Evolutionary conservation across 2,888 invertebrate species (phyloP).

Genomic region (Trilocha varians): DNA sequence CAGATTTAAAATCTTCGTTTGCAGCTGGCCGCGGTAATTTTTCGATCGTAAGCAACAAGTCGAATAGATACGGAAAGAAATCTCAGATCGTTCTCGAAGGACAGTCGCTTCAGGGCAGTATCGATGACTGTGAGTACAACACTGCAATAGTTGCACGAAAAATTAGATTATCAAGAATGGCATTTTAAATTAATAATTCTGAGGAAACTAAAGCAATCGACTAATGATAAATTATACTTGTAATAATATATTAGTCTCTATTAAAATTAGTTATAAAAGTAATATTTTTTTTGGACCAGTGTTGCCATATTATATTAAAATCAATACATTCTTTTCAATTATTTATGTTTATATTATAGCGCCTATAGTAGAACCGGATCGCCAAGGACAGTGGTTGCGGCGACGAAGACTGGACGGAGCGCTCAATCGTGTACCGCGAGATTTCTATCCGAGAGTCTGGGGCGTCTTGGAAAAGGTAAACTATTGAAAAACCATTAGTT

Average conservation of each 20-base stretch:
- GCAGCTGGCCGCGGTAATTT: slow-evolving; percentile 88
- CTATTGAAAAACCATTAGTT: neutral
- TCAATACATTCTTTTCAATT: too few species aligned
- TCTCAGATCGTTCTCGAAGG: slow-evolving; percentile 63
- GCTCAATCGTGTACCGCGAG: slow-evolving; percentile 95
- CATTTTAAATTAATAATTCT: too few species aligned
- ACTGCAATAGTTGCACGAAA: neutral
- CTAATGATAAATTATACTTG: too few species aligned
- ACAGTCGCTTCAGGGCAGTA: slow-evolving; percentile 49
- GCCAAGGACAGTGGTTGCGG: slow-evolving; percentile 98
- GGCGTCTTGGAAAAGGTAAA: slow-evolving; percentile 86
- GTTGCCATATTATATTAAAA: too few species aligned
- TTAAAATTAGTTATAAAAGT: too few species aligned
- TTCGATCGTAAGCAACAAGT: slow-evolving; percentile 90
- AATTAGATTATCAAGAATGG: too few species aligned
- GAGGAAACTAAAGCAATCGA: too few species aligned
- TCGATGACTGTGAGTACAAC: slow-evolving; percentile 51
- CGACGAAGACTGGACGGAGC: slow-evolving; percentile 96
- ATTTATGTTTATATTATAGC: slow-evolving; percentile 29
- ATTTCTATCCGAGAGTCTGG: slow-evolving; percentile 98
- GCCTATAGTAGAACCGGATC: slow-evolving; percentile 78
- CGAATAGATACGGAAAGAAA: slow-evolving; percentile 88
- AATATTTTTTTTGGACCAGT: too few species aligned
- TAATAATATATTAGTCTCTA: too few species aligned
- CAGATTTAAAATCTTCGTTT: slow-evolving; percentile 21